phyloP scores from a whole-genome alignment of 2,797 vertebrate species.

The Podargus strigoides region DNA sequence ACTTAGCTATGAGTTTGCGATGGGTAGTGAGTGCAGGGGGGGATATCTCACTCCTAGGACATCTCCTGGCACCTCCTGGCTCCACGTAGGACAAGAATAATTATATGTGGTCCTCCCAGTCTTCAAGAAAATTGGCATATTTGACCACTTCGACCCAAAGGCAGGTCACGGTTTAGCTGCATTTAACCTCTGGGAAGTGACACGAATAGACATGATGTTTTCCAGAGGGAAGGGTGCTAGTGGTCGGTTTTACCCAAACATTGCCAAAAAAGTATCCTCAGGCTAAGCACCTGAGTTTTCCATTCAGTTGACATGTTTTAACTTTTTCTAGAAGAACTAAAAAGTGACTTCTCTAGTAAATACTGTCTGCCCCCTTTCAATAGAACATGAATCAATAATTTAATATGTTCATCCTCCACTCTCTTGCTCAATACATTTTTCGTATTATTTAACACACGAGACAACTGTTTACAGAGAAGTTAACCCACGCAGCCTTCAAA shows the following conservation, averaged over 20 bases:
- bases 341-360: neutral
- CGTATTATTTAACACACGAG: neutral
- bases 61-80: neutral
- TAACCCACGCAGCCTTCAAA: neutral
- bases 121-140: neutral
- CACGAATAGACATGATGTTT: neutral
- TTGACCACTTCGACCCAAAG: neutral
- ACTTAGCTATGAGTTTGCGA: no score
- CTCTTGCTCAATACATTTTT: neutral
- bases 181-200: neutral
- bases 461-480: neutral
- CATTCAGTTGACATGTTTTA: neutral
- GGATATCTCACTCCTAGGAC: no score
- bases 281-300: neutral
- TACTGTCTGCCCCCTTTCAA: neutral
- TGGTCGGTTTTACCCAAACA: neutral
- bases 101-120: neutral
- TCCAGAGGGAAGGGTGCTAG: neutral
- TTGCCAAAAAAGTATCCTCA: neutral
- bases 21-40: neutral
- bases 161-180: neutral
- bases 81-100: neutral
- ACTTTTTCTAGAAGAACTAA: neutral
- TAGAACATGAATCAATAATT: neutral
- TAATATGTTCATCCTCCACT: fast-evolving